A percentile compares a stretch with the other conserved stretches of the same genome.
phyloP scores from a whole-genome alignment of 2,888 invertebrate species.

The Eristalis tenax region DNA sequence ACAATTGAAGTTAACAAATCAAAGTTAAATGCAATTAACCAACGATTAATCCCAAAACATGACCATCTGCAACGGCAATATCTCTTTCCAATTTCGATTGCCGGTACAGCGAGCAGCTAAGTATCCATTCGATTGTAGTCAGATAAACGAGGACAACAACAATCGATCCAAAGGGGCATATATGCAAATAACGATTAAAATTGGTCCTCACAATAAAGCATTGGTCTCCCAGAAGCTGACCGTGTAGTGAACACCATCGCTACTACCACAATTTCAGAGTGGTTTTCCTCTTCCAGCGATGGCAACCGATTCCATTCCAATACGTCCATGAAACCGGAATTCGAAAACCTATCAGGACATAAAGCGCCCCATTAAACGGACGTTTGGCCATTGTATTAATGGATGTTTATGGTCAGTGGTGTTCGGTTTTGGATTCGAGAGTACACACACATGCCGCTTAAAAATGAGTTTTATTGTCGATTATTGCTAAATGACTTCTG shows the following conservation, averaged over 20 bases:
- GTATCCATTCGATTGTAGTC: conserved; percentile 61
- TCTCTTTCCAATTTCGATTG: conserved; percentile 45
- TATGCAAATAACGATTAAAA: conserved; percentile 71
- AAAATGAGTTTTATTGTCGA: conserved; percentile 69
- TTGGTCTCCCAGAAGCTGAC: conserved; percentile 41
- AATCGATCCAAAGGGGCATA: conserved; percentile 29
- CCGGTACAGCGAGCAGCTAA: conserved; percentile 23
- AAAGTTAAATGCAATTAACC: conserved; percentile 66
- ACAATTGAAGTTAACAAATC: conserved; percentile 45
- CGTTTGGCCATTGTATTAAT: conserved; percentile 74
- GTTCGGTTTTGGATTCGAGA: conserved; percentile 52
- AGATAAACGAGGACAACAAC: conserved; percentile 58
- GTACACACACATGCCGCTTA: conserved; percentile 36
- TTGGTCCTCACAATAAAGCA: conserved; percentile 68
- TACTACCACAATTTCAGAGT: conserved; percentile 31
- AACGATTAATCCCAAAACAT: conserved; percentile 66
- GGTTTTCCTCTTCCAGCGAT: conserved; percentile 24
- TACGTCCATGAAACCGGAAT: conserved; percentile 65
- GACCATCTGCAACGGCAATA: conserved; percentile 46
- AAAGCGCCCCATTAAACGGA: conserved; percentile 74
- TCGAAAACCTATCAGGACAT: conserved; percentile 71
- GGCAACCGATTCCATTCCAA: conserved; percentile 61
- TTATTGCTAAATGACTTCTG: conserved; percentile 74
- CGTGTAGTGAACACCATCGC: not conserved
- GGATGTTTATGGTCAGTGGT: conserved; percentile 68